Conservation (phyloP, 1,140 invertebrate genomes). For the Drosophila tsacasi region DNA sequence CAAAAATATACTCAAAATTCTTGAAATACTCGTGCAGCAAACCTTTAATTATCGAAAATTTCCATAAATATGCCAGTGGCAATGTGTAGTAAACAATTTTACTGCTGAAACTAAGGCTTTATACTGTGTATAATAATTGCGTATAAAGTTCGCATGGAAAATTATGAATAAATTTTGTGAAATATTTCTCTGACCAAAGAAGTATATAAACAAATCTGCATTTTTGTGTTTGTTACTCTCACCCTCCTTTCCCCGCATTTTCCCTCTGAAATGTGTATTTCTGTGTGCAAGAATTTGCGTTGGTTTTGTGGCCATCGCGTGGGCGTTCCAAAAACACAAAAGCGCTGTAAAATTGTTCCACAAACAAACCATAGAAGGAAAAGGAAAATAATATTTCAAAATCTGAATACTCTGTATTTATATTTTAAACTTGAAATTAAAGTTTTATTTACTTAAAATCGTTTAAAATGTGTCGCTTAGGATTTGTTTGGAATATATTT, state of each 20-base stretch:
- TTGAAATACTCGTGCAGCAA: conserved; percentile 10
- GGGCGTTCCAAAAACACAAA: conserved; percentile 55
- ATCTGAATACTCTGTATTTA: background rate
- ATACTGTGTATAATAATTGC: conserved; percentile 30
- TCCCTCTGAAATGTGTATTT: conserved; percentile 1
- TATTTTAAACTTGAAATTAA: background rate
- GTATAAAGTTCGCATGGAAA: conserved; percentile 29
- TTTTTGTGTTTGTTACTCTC: conserved; percentile 31
- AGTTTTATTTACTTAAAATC: background rate
- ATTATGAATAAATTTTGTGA: conserved; percentile 28
- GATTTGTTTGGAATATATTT: background rate
- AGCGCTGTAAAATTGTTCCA: conserved; percentile 44
- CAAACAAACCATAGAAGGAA: conserved; percentile 13
- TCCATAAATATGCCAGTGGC: conserved; percentile 11
- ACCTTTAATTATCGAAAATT: conserved; percentile 16
- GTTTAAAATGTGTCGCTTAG: background rate
- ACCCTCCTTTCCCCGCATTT: conserved; percentile 1
- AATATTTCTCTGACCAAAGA: conserved; percentile 35
- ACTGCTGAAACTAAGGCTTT: conserved; percentile 16
- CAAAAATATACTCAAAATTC: conserved; percentile 9
- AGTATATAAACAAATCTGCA: conserved; percentile 46
- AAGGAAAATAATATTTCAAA: background rate
- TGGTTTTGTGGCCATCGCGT: conserved; percentile 51
- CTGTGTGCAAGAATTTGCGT: conserved; percentile 52
- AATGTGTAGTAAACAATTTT: conserved; percentile 31